A percentile compares a stretch with the other conserved stretches of the same genome.
Conservation (phyloP, 2,888 invertebrate species). For the Lucinisca nassula region DNA sequence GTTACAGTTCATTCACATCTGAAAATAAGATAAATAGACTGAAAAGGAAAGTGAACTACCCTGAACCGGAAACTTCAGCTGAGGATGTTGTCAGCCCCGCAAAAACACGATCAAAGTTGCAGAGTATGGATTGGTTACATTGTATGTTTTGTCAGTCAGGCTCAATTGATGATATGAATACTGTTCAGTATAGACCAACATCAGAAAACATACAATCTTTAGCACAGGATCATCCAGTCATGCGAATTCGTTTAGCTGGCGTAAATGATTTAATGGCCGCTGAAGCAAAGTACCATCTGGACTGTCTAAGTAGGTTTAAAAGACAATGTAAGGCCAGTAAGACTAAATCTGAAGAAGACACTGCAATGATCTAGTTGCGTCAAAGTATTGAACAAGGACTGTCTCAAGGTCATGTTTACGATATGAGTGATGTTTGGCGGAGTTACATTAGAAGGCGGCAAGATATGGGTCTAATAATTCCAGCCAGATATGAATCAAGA, state of each 20-base stretch:
- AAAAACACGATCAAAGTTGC: background rate
- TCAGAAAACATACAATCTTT: conserved; percentile 5
- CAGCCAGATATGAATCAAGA: conserved; percentile 5
- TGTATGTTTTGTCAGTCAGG: conserved; percentile 31
- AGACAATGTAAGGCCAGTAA: background rate
- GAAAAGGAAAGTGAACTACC: background rate
- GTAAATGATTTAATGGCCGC: conserved; percentile 19
- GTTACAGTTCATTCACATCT: conserved; percentile 29
- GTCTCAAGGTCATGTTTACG: conserved; percentile 30
- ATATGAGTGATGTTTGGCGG: conserved; percentile 15
- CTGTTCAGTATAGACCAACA: background rate
- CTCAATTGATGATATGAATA: background rate
- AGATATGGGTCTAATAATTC: background rate
- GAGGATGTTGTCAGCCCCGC: background rate
- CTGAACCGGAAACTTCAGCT: background rate
- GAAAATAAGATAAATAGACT: background rate
- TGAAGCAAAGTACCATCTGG: conserved; percentile 19
- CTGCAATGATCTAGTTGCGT: background rate
- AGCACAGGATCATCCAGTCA: background rate
- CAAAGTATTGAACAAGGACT: conserved; percentile 15
- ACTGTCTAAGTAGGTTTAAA: conserved; percentile 9
- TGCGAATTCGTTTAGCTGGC: conserved; percentile 20
- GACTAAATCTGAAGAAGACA: background rate
- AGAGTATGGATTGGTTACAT: background rate
- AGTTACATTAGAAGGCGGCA: background rate